Conservation (phyloP, 2,113 vertebrate genomes). For the Chauna torquata region DNA sequence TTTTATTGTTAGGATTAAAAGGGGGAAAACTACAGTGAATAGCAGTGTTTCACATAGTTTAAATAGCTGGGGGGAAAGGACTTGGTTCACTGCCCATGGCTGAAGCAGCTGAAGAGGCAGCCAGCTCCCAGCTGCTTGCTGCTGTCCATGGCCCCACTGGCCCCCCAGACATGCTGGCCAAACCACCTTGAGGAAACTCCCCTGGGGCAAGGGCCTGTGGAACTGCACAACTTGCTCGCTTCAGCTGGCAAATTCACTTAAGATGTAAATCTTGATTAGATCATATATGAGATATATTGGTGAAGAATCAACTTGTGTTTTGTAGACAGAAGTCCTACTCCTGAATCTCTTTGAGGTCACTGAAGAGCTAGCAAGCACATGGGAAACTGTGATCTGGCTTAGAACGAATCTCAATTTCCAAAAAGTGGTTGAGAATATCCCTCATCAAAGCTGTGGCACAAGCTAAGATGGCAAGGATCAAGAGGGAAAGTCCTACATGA, state of each 20-base stretch:
- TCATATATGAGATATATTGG: background rate
- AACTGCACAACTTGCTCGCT: background rate
- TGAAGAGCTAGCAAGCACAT: background rate
- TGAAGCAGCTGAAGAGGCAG: fast-evolving
- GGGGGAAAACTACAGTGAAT: background rate
- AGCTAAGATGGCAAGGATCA: background rate
- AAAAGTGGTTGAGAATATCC: background rate
- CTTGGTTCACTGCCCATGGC: background rate
- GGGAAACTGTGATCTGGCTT: background rate
- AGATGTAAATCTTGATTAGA: background rate
- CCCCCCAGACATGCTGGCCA: background rate
- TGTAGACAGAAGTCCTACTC: background rate
- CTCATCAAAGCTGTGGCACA: background rate
- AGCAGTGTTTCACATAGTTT: background rate
- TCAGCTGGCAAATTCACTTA: background rate
- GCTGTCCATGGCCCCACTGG: fast-evolving
- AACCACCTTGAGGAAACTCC: background rate
- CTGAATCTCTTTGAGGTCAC: background rate
- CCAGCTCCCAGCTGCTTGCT: background rate
- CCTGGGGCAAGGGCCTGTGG: background rate
- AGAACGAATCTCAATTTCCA: background rate
- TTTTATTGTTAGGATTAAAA: background rate
- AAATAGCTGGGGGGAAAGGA: background rate
- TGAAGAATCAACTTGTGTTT: background rate
- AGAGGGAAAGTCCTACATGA: background rate